Percentiles rank a stretch among this genome's conserved stretches.
phyloP scores from a whole-genome alignment of 2,113 vertebrate genomes.

The Paedocypris sp. region DNA sequence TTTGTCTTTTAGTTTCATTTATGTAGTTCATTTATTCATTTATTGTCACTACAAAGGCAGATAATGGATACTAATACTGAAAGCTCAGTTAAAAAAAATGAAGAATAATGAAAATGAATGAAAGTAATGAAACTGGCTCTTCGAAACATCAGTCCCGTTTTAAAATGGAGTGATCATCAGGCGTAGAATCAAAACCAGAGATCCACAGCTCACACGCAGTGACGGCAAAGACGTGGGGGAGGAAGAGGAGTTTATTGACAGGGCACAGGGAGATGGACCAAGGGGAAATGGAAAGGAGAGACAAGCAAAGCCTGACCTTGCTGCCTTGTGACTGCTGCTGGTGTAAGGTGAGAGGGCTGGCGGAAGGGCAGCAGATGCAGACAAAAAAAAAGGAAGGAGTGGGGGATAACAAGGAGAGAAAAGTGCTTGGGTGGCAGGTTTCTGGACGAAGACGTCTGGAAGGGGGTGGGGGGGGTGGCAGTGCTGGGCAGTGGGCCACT shows the following conservation, averaged over 20 bases:
- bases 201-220: not conserved
- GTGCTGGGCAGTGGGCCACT: slow-evolving; percentile 39
- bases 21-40: no score
- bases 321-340: slow-evolving; percentile 49
- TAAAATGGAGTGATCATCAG: not conserved
- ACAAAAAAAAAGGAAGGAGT: slow-evolving; percentile 37
- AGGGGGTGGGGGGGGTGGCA: slow-evolving; percentile 19
- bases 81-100: no score
- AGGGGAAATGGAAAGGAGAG: slow-evolving; percentile 23
- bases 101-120: no score
- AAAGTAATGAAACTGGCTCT: not conserved
- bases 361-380: slow-evolving; percentile 44
- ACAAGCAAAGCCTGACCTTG: slow-evolving; percentile 51
- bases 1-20: no score
- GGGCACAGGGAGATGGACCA: slow-evolving; percentile 22
- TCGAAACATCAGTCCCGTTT: not conserved
- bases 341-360: slow-evolving; percentile 25
- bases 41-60: no score
- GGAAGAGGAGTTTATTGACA: not conserved
- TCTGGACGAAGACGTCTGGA: slow-evolving; percentile 15
- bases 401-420: slow-evolving; percentile 15
- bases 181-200: not conserved
- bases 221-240: not conserved
- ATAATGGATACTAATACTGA: no score
- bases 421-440: slow-evolving; percentile 48